Percentiles rank a stretch among this genome's conserved stretches.
These are phyloP conservation scores for Delphinus delphis DNA, from an alignment of 2,113 vertebrate species.

Conservation along the genomic window DNA sequence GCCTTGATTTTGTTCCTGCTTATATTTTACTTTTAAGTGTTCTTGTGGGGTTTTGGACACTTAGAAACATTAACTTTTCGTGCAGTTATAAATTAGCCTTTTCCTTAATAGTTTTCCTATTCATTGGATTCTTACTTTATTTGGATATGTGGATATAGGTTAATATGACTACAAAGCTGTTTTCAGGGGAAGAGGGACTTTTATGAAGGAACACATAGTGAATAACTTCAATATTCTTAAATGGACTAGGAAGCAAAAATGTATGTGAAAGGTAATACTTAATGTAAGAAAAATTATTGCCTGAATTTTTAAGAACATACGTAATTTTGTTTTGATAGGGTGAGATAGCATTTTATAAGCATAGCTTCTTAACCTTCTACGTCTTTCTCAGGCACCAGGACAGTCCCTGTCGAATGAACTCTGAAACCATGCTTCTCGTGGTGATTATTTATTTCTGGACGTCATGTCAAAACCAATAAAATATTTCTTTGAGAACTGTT, in stretches of 20 bases:
- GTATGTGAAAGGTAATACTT: neutral
- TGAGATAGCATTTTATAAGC: neutral
- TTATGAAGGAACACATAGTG: neutral
- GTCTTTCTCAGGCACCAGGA: neutral
- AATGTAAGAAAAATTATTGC: neutral
- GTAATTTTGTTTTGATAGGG: neutral
- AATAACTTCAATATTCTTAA: neutral
- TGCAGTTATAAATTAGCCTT: neutral
- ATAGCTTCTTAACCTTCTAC: neutral
- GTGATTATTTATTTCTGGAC: constrained; percentile 9
- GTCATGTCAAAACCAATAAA: neutral
- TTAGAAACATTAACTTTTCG: neutral
- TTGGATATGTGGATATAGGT: neutral
- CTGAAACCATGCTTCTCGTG: neutral
- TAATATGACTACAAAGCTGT: neutral
- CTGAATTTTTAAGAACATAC: neutral
- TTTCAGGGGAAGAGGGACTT: neutral
- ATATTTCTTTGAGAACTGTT: neutral
- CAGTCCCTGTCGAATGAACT: neutral
- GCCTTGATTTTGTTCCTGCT: neutral
- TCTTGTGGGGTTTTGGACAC: neutral
- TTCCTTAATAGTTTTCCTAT: neutral
- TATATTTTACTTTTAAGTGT: neutral
- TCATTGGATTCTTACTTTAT: neutral
- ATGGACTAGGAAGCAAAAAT: neutral